Base-by-base conservation (phyloP, 2,797 vertebrate species). In the Eulemur mongoz region DNA sequence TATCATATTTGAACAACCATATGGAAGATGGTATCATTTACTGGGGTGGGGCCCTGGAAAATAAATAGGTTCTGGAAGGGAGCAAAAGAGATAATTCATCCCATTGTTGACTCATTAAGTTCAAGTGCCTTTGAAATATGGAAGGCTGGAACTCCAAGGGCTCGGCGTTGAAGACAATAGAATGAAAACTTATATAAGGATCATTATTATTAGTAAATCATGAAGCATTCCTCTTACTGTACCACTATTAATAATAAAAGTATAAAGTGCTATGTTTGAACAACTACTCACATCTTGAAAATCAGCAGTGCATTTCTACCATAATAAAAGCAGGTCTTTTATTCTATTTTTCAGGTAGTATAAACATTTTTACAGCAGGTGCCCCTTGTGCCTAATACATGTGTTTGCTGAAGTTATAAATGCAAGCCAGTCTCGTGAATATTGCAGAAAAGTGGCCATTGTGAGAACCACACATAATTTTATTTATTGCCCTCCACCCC, bases 391-490 rank as follows among this genome's bases (percentile, higher is more conserved):
- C 70, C 63, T 93, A 43, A 35, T 25, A 18, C 17, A 25, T 13
- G 20, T 91, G 17, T 79, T 87, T 83, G 35, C 70, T 85, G 54
- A 81, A 22, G 32, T 86, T 81, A 18, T 2, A 67, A 69, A n/a
- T 86, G 27, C n/a, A 59, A 11, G 25, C 15, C 38, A 57, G 45
- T 43, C 13, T n/a, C 75, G 3, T 72, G 75, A 70, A 45, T 22
- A 61, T 35, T 65, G 52, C 45, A 83, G 72, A 32, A 48, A 63
- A 30, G 27, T 45, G 80, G 45, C 50, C 59, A 18, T 81, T 89
- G 91, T 73, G 79, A 94, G 67, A 89, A 65, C 23, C 25, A 72
- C 86, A 35, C 25, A 10, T 75, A 25, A 35, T 96, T 94, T 95
- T 93, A 84, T 72, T 84, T 93, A 84, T 72, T 84, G 79, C 61